These are phyloP conservation scores for Pogonomyrmex californicus DNA, from an alignment of 1,140 invertebrate species.

Conservation along the genomic window DNA sequence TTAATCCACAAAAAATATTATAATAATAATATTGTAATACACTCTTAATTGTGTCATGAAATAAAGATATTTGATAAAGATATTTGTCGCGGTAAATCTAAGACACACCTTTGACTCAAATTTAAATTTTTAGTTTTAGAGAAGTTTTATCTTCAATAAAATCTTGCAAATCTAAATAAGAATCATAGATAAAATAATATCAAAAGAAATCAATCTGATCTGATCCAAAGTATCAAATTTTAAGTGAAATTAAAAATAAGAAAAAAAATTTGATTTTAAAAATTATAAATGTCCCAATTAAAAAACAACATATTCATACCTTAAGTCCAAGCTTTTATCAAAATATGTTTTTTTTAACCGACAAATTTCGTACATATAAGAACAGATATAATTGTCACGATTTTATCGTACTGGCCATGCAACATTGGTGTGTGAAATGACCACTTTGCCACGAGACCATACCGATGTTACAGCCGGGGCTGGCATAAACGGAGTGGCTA, in stretches of 20 bases:
- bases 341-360: not conserved
- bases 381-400: not conserved
- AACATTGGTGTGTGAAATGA: conserved; percentile 4
- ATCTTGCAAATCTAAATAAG: not conserved
- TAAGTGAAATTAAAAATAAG: not conserved
- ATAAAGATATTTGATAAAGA: no score
- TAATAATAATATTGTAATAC: no score
- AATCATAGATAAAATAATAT: no score
- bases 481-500: conserved; percentile 49
- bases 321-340: not conserved
- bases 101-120: not conserved
- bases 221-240: no score
- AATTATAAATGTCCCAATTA: no score
- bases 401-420: not conserved
- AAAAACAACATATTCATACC: not conserved
- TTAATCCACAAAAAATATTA: no score
- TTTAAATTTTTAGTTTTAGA: not conserved
- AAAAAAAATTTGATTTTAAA: not conserved
- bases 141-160: not conserved
- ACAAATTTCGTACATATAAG: not conserved
- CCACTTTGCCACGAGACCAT: not conserved
- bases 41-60: no score
- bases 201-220: no score
- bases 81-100: not conserved
- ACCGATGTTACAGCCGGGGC: not conserved